Conservation (phyloP, 2,797 vertebrate species). For the Hydrophis major region DNA sequence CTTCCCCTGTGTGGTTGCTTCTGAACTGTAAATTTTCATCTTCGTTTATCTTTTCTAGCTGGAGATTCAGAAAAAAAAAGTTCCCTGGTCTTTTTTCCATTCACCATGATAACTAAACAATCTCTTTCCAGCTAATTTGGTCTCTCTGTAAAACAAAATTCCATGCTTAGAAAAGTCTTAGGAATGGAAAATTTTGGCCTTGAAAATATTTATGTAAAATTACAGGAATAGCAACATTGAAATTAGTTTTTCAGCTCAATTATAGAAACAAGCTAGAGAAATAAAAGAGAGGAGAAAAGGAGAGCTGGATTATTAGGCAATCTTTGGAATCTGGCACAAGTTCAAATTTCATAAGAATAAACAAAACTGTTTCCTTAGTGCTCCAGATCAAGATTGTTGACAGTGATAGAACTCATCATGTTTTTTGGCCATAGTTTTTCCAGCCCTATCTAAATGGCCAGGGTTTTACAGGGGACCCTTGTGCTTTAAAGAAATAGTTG, state of each 20-base stretch:
- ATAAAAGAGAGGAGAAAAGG: neutral
- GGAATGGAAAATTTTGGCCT: constrained; percentile 4
- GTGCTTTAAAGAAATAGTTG: neutral
- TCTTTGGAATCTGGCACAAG: neutral
- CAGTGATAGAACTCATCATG: neutral
- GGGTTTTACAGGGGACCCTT: neutral
- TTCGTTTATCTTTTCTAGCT: neutral
- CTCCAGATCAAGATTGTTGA: neutral
- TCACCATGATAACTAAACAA: neutral
- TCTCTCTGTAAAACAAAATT: constrained; percentile 2
- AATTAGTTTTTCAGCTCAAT: neutral
- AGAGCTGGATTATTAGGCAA: neutral
- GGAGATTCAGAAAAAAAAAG: neutral
- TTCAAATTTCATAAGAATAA: neutral
- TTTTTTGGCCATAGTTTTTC: neutral
- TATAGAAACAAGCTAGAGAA: neutral
- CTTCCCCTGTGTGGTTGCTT: neutral
- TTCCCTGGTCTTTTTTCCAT: neutral
- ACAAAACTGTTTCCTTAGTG: neutral
- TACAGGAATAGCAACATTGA: neutral
- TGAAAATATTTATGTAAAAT: constrained; percentile 15
- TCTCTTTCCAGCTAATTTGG: neutral
- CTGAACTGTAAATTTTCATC: neutral
- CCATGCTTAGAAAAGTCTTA: neutral
- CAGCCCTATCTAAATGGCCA: neutral